These are phyloP conservation scores for Pseudochirops corinnae DNA, from an alignment of 2,797 vertebrate genomes.

Conservation along the genomic window DNA sequence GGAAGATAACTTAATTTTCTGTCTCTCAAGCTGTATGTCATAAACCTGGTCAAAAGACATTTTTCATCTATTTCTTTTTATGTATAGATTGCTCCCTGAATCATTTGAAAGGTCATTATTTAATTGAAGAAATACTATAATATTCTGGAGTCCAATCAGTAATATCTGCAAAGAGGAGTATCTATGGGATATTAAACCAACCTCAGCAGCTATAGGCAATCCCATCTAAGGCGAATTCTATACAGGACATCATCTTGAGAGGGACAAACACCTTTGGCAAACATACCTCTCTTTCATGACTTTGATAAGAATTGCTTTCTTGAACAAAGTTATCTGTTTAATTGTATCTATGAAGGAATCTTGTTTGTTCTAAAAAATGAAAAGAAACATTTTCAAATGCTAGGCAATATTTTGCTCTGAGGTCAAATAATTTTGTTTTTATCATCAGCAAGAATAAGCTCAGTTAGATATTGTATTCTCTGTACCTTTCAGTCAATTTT, in stretches of 20 bases:
- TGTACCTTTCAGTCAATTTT: neutral
- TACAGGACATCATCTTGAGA: neutral
- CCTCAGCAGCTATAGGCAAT: neutral
- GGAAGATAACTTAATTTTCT: neutral
- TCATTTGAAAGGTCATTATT: neutral
- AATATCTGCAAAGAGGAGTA: neutral
- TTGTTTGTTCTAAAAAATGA: neutral
- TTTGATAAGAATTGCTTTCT: neutral
- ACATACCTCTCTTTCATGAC: neutral
- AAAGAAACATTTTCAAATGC: neutral
- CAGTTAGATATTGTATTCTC: neutral
- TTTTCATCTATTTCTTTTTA: neutral
- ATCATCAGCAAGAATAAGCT: neutral
- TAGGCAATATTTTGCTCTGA: neutral
- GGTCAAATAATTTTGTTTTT: neutral
- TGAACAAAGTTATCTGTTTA: neutral
- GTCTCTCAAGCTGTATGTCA: neutral
- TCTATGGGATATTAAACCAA: neutral
- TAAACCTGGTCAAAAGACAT: neutral
- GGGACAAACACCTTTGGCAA: neutral
- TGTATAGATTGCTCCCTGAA: neutral
- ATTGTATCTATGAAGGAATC: neutral
- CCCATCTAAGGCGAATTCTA: neutral
- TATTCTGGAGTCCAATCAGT: neutral
- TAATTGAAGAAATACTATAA: neutral